Evolutionary conservation across 1,140 invertebrate genomes (phyloP).

Genomic region (Stegodyphus mimosarum): DNA sequence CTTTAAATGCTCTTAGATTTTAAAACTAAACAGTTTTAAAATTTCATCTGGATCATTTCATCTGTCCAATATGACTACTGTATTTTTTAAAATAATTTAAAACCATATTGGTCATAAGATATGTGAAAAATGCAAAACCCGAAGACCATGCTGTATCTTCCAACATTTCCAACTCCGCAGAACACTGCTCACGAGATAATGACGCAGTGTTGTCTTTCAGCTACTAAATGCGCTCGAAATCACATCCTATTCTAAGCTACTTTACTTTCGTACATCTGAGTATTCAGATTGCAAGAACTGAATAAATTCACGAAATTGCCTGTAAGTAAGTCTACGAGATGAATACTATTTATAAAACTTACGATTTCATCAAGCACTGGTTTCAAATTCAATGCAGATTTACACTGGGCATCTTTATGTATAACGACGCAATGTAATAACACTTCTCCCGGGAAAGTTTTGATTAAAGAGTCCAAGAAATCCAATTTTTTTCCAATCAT

Average conservation of each 20-base stretch:
- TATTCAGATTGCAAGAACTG: slow-evolving; percentile 8
- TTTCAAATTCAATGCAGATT: slow-evolving; percentile 49
- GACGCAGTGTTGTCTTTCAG: not conserved
- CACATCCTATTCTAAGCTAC: not conserved
- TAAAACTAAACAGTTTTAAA: too few relatives aligned
- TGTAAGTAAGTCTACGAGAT: slow-evolving; percentile 1
- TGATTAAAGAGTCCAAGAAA: slow-evolving; percentile 19
- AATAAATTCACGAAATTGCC: not conserved
- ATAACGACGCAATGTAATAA: slow-evolving; percentile 15
- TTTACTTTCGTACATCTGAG: not conserved
- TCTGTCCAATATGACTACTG: too few relatives aligned
- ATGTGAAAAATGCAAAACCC: slow-evolving; percentile 6
- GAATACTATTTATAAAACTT: slow-evolving; percentile 5
- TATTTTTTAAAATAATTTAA: too few relatives aligned
- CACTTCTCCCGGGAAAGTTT: slow-evolving; percentile 12
- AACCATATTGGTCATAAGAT: too few relatives aligned
- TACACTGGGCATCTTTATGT: slow-evolving; percentile 21
- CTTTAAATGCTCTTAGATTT: too few relatives aligned
- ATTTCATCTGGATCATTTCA: too few relatives aligned
- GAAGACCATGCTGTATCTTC: not conserved
- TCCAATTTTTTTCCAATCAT: slow-evolving; percentile 36
- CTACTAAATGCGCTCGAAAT: not conserved
- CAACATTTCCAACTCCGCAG: slow-evolving; percentile 2
- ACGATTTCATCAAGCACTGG: slow-evolving; percentile 13
- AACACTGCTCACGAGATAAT: not conserved